Evolutionary conservation across 1,140 invertebrate genomes (phyloP).

Genomic region (Calliphora vicina): DNA sequence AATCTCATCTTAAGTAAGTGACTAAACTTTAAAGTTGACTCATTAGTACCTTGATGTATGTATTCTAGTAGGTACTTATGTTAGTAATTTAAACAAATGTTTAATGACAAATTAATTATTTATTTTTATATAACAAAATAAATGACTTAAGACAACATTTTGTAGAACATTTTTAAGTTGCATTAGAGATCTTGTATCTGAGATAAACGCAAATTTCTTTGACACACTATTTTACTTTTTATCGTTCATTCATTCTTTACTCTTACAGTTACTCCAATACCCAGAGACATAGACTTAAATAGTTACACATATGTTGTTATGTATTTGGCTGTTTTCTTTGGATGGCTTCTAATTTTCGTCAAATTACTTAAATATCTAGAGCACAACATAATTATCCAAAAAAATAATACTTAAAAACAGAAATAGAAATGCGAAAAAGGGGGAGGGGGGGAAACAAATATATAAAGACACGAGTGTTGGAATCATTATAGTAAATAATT

Average conservation of each 20-base stretch:
- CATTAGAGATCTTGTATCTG: not conserved
- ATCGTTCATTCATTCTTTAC: not conserved
- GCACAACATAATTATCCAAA: constrained; percentile 12
- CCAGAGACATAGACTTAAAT: not conserved
- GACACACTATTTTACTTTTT: not conserved
- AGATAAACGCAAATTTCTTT: constrained; percentile 14
- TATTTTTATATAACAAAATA: not conserved
- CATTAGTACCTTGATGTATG: no score
- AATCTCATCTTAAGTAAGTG: no score
- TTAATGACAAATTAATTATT: not conserved
- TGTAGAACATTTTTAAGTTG: not conserved
- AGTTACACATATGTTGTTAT: no score
- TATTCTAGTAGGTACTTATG: no score
- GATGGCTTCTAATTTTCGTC: not conserved
- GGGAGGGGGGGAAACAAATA: not conserved
- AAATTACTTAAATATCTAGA: constrained; percentile 17
- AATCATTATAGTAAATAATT: constrained; percentile 3
- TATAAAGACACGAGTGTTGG: not conserved
- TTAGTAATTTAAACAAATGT: no score
- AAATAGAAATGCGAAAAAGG: not conserved
- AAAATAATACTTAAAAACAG: not conserved
- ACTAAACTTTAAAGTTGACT: no score
- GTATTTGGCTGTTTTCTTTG: not conserved
- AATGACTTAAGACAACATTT: not conserved
- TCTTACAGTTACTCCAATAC: not conserved